Percentiles rank a stretch among this genome's conserved stretches.
phyloP scores from a whole-genome alignment of 92 coral and sea anemone genomes.

The Pocillopora grandis region DNA sequence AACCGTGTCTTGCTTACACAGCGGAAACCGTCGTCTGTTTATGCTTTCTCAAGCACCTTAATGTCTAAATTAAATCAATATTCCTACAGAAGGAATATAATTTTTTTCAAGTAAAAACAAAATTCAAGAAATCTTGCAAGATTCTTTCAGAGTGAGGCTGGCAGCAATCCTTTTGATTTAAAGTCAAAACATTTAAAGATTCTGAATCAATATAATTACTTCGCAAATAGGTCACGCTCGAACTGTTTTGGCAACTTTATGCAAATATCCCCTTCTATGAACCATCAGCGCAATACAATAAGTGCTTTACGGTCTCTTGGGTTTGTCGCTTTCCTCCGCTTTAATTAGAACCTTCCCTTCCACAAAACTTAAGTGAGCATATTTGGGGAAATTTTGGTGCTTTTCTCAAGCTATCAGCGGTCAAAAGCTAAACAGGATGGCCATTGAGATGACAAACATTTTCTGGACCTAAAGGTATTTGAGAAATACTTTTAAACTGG shows the following conservation, averaged over 20 bases:
- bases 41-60: no score
- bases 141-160: no score
- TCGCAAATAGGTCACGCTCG: background rate
- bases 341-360: background rate
- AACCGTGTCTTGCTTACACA: no score
- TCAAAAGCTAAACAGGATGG: background rate
- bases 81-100: no score
- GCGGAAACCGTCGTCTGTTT: no score
- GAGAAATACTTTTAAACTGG: background rate
- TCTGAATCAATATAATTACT: background rate
- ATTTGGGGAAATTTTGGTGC: background rate
- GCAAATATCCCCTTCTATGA: constrained; percentile 13
- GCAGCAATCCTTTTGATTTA: background rate
- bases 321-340: constrained; percentile 20
- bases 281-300: background rate
- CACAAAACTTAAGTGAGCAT: background rate
- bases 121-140: no score
- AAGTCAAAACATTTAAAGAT: background rate
- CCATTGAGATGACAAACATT: background rate
- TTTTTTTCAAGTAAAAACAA: no score
- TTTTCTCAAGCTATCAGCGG: background rate
- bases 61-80: no score
- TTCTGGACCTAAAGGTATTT: constrained; percentile 11
- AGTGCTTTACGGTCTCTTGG: constrained; percentile 19
- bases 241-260: constrained; percentile 1